Evolutionary conservation across 2,888 invertebrate genomes (phyloP), one percentile per base, ranked within the genome.

Genomic region (Brachyopa scutellaris): DNA sequence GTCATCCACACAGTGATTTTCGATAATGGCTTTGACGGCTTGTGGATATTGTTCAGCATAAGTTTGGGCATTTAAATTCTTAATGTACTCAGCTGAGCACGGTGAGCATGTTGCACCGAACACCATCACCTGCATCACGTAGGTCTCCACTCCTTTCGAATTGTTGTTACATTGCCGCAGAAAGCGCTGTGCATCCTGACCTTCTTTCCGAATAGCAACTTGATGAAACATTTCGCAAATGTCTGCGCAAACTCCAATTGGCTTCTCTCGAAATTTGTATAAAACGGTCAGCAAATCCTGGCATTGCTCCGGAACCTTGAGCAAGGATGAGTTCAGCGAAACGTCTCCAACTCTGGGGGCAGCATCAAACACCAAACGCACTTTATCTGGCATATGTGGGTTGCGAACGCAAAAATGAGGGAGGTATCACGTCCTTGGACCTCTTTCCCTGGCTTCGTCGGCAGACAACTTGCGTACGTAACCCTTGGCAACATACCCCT

Each of bases 221-320:
- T 86, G 87, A 2, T 85, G 61, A 55, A 88, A 88, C 88, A 89
- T 88, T 59, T 88, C 88, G 6, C 73, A 82, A 0, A 89, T 87
- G 47, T 89, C 88, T 0, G 84, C 88, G 7, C 64, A 85, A 0
- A 88, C 66, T 0, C 87, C 88, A 0, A 87, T 55, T 0, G 42
- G 26, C 1, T 62, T 23, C 64, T 85, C 80, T 7, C 87, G 62
- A 55, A 88, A 88, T 26, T 86, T 85, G 69, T 87, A 84, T 2
- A 88, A n/a, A 0, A 88, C 84, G 0, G 84, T 84, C 0, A 86
- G 15, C 2, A 88, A 40, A 0, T 86, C 78, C 11, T 85, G 84
- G 1, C 86, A 69, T 0, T 86, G 38, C 21, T 87, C 87, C 0
- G 88, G 87, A 0, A 87, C 87, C 2, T 82, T 45, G 0, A 87